phyloP scores from a whole-genome alignment of 2,888 invertebrate genomes.

The Resseliella maxima region DNA sequence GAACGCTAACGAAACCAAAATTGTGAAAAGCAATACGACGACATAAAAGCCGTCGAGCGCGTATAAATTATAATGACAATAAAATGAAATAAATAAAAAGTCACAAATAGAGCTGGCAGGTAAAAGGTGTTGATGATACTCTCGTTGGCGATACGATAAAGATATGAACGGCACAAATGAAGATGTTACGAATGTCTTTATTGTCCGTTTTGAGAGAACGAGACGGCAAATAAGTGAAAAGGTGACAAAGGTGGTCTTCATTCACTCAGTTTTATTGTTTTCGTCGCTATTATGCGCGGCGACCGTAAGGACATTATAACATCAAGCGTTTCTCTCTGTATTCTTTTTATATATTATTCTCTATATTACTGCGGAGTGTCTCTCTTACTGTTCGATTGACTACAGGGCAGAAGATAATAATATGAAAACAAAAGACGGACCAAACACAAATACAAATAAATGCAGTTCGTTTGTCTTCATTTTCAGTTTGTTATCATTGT shows the following conservation, averaged over 20 bases:
- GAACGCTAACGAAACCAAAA: conserved; percentile 19
- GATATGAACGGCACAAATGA: conserved; percentile 7
- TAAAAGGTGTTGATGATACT: conserved; percentile 44
- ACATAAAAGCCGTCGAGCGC: conserved; percentile 36
- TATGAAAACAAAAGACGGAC: conserved; percentile 37
- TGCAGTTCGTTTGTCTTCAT: conserved; percentile 42
- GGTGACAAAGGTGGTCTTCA: conserved; percentile 53
- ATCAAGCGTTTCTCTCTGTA: background rate
- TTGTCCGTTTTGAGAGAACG: background rate
- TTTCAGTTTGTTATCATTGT: conserved; percentile 19
- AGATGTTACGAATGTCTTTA: conserved; percentile 17
- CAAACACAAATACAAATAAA: conserved; percentile 21
- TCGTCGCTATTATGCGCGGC: conserved; percentile 10
- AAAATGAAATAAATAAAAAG: conserved; percentile 33
- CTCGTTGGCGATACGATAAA: conserved; percentile 1
- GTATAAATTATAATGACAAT: conserved; percentile 53
- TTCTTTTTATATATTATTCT: background rate
- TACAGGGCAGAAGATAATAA: background rate
- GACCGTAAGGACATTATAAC: background rate
- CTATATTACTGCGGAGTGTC: background rate
- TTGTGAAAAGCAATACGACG: background rate
- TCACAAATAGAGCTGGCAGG: conserved; percentile 51
- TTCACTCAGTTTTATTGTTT: conserved; percentile 43
- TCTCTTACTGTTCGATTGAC: background rate
- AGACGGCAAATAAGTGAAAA: conserved; percentile 21